Base-by-base conservation (phyloP, 2,888 invertebrate genomes). In the Drosophila setosimentum region DNA sequence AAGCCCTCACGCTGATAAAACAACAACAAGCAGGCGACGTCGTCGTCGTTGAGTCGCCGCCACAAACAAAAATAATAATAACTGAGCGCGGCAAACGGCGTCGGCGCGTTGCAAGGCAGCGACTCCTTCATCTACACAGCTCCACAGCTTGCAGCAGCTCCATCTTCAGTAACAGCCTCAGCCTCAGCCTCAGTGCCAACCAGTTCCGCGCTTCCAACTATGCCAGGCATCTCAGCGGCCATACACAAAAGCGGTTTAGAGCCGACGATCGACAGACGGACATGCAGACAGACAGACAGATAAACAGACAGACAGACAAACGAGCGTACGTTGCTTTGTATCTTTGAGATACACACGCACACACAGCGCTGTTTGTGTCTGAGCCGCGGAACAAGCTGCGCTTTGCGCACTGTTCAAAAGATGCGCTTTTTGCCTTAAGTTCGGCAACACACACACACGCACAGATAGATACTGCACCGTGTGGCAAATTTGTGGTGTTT, bases 201-300 rank as follows among this genome's bases (percentile, higher is more conserved):
- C 85, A 87, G 85, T 85, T 85, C 84, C 83, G 84, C 82, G 84
- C 71, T 80, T 77, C 73, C 87, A 87, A 84, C 87, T 87, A 87
- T 87, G 88, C 88, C 88, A 87, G 87, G 72, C 88, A 87, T 87
- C 84, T 86, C 72, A 81, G 75, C 83, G 79, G 82, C 79, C 82
- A 82, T 80, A 78, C 78, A 87, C 88, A 87, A 87, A 87, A 87
- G 87, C 87, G 84, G 87, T 86, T 87, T 83, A 76, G 67, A 86
- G 81, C 70, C 80, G 73, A 78, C 77, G 77, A 78, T 76, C 77
- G 74, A 77, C 69, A 60, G 77, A 67, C 69, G 40, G 37, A 49
- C n/a, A 13, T 27, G 51, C 57, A 45, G 65, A 59, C 61, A 35
- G 35, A 62, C 37, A n/a, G 72, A 71, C 81, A 65, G 61, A 66